Percentiles rank a stretch among this genome's conserved stretches.
Evolutionary conservation across 2,797 vertebrate genomes (phyloP).

Genomic region (Arnoldichthys spilopterus): DNA sequence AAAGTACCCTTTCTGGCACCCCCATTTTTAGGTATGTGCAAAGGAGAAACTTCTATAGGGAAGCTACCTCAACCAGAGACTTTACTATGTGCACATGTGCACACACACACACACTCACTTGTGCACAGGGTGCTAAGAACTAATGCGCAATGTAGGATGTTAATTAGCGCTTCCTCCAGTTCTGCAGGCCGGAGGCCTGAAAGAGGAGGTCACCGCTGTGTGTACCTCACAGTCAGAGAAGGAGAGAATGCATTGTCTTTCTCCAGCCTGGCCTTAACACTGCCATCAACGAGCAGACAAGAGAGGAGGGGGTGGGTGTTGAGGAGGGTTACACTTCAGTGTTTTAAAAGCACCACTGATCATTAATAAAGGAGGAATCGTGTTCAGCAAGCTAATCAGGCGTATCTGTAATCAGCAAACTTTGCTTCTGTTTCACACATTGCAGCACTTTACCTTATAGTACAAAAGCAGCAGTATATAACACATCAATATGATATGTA

Average conservation of each 20-base stretch:
- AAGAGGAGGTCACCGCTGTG: slow-evolving; percentile 47
- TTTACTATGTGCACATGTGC: slow-evolving; percentile 13
- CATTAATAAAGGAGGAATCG: slow-evolving; percentile 6
- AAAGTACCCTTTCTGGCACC: no score
- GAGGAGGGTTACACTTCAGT: background rate
- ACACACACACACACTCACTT: slow-evolving; percentile 6
- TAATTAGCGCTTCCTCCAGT: slow-evolving; percentile 57
- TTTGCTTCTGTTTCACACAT: background rate
- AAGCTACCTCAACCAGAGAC: background rate
- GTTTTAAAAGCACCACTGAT: slow-evolving; percentile 18
- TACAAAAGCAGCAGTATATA: no score
- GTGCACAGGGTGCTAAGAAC: slow-evolving; percentile 34
- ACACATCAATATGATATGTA: no score
- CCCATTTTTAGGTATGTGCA: no score
- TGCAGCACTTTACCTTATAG: background rate
- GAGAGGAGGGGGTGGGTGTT: background rate
- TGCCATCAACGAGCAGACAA: slow-evolving; percentile 22
- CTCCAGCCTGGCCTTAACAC: slow-evolving; percentile 31
- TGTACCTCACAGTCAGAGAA: slow-evolving; percentile 42
- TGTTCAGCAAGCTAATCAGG: background rate
- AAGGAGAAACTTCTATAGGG: background rate
- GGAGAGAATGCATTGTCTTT: slow-evolving; percentile 47
- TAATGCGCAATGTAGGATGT: slow-evolving; percentile 51
- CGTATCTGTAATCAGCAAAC: background rate
- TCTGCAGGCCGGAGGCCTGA: slow-evolving; percentile 38